These are phyloP conservation scores for Macrotrachela quadricornifera DNA, from an alignment of 1,140 invertebrate genomes.

Conservation along the genomic window DNA sequence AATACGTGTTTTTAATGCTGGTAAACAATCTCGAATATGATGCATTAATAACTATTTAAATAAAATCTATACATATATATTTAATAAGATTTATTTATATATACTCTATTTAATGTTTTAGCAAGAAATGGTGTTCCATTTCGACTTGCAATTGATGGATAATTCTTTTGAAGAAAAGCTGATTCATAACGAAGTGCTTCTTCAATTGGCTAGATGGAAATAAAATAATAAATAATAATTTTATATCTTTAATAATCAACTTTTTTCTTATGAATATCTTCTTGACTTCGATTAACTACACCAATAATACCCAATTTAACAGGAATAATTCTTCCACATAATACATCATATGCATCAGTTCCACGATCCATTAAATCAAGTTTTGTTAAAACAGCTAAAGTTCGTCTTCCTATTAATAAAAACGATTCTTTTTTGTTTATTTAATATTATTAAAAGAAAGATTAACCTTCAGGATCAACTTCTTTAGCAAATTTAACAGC, in stretches of 20 bases:
- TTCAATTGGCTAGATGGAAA: conserved; percentile 33
- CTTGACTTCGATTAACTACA: conserved; percentile 89
- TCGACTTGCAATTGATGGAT: conserved; percentile 77
- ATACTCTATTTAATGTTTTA: conserved; percentile 72
- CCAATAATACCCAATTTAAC: conserved; percentile 95
- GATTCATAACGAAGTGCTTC: conserved; percentile 83
- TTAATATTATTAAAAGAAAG: neutral
- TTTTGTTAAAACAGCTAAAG: conserved; percentile 91
- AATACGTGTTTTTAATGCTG: conserved; percentile 87
- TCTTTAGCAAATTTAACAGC: conserved; percentile 29
- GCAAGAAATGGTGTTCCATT: conserved; percentile 92
- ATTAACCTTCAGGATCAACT: conserved; percentile 28
- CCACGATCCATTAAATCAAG: conserved; percentile 94
- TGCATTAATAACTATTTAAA: conserved; percentile 61
- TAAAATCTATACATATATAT: too few relatives aligned
- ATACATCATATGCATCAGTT: conserved; percentile 92
- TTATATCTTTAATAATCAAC: conserved; percentile 15
- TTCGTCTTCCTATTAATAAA: conserved; percentile 45
- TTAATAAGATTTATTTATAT: too few relatives aligned
- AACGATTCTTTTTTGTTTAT: neutral
- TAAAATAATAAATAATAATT: too few relatives aligned
- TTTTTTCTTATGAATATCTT: conserved; percentile 86
- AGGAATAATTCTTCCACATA: conserved; percentile 87
- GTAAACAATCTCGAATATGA: conserved; percentile 91
- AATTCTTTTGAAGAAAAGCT: conserved; percentile 75